These are phyloP conservation scores for Rhinoptilus africanus DNA, from an alignment of 2,113 vertebrate genomes.

Conservation along the genomic window DNA sequence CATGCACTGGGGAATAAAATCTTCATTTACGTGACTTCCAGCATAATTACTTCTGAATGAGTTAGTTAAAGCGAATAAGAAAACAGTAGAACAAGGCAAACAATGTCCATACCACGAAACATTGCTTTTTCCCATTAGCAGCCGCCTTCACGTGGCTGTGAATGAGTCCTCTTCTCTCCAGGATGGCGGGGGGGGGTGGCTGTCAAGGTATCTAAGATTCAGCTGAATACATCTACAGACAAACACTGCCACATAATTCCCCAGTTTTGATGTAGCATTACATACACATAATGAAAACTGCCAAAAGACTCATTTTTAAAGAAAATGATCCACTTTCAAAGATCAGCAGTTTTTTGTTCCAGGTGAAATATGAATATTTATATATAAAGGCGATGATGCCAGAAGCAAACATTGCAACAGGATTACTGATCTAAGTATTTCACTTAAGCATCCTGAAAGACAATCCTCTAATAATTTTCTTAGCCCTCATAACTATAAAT, in stretches of 20 bases:
- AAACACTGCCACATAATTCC: conserved; percentile 2
- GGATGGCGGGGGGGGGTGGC: not conserved
- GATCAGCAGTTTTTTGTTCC: conserved; percentile 66
- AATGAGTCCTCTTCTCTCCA: not conserved
- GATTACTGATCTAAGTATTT: conserved; percentile 28
- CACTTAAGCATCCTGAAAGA: conserved; percentile 22
- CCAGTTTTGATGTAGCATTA: conserved; percentile 40
- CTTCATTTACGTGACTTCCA: conserved; percentile 17
- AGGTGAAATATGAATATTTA: conserved; percentile 75
- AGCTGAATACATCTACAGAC: not conserved
- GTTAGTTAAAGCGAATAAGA: conserved; percentile 29
- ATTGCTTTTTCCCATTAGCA: conserved; percentile 29
- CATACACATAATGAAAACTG: conserved; percentile 48
- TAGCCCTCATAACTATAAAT: conserved; percentile 15
- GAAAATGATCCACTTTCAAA: conserved; percentile 64
- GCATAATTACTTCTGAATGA: conserved; percentile 52
- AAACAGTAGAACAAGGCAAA: conserved; percentile 40
- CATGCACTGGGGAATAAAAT: conserved; percentile 11
- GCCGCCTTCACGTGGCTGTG: not conserved
- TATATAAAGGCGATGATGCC: conserved; percentile 56
- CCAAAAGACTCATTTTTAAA: conserved; percentile 57
- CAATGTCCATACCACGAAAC: not conserved
- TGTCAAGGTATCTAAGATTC: not conserved
- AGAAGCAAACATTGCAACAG: conserved; percentile 54
- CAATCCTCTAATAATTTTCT: conserved; percentile 14